These are phyloP conservation scores for Norana najaformis DNA, from an alignment of 2,888 invertebrate genomes.

Conservation along the genomic window DNA sequence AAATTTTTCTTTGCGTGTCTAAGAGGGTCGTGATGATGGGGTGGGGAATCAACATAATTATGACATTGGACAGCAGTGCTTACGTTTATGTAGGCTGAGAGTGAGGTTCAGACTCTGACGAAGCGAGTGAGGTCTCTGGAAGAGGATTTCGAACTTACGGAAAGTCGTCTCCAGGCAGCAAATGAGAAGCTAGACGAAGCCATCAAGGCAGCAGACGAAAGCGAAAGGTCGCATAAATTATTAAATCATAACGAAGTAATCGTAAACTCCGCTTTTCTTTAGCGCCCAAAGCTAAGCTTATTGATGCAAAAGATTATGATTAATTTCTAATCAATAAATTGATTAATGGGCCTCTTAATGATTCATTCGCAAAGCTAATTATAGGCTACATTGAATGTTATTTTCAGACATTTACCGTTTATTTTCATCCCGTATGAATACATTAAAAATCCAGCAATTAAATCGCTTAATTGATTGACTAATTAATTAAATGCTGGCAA, in stretches of 20 bases:
- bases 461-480: neutral
- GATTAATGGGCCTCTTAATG: neutral
- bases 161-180: conserved; percentile 96
- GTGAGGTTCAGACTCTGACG: conserved; percentile 97
- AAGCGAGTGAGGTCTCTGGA: conserved; percentile 98
- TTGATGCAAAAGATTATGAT: neutral
- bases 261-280: neutral
- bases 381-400: no score
- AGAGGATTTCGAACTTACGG: conserved; percentile 98
- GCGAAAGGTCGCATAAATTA: conserved; percentile 81
- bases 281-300: neutral
- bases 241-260: neutral
- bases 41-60: no score
- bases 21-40: no score
- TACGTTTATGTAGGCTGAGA: conserved; percentile 76
- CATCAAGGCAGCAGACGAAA: conserved; percentile 99
- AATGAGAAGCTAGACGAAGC: conserved; percentile 98
- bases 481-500: neutral
- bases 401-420: no score
- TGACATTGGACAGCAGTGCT: no score
- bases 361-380: no score
- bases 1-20: no score
- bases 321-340: neutral
- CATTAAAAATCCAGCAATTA: neutral
- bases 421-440: no score